phyloP scores from a whole-genome alignment of 2,888 invertebrate genomes.

The Pseudococcus viburni region DNA sequence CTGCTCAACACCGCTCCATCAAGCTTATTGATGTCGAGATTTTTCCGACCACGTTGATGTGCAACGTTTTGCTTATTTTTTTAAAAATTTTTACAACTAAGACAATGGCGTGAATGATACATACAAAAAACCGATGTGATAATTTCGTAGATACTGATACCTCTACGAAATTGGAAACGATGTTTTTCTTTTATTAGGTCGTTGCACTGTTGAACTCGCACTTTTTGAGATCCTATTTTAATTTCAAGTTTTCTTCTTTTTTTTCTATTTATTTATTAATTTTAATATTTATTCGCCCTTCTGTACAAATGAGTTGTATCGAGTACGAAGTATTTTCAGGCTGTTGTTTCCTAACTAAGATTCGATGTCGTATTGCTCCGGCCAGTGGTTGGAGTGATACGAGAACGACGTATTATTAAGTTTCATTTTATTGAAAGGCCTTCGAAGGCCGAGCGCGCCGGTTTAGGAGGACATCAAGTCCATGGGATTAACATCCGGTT shows the following conservation, averaged over 20 bases:
- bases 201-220: conserved; percentile 50
- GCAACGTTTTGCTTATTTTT: neutral
- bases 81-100: neutral
- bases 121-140: conserved; percentile 30
- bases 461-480: neutral
- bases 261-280: conserved; percentile 13
- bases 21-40: neutral
- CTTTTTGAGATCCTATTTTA: conserved; percentile 52
- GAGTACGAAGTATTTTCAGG: conserved; percentile 40
- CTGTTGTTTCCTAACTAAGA: conserved; percentile 26
- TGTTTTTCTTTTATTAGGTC: neutral
- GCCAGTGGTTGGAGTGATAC: neutral
- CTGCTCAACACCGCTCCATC: conserved; percentile 66
- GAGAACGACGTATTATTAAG: conserved; percentile 16
- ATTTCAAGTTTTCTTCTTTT: conserved; percentile 21
- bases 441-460: conserved; percentile 1
- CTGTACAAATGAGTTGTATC: conserved; percentile 18
- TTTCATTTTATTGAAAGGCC: conserved; percentile 43
- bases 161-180: conserved; percentile 13
- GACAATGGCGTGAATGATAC: neutral
- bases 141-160: conserved; percentile 22
- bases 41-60: conserved; percentile 42
- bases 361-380: neutral
- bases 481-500: neutral
- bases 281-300: conserved; percentile 38